Base-by-base conservation (phyloP, 2,797 vertebrate species). In the Setipinna tenuifilis region DNA sequence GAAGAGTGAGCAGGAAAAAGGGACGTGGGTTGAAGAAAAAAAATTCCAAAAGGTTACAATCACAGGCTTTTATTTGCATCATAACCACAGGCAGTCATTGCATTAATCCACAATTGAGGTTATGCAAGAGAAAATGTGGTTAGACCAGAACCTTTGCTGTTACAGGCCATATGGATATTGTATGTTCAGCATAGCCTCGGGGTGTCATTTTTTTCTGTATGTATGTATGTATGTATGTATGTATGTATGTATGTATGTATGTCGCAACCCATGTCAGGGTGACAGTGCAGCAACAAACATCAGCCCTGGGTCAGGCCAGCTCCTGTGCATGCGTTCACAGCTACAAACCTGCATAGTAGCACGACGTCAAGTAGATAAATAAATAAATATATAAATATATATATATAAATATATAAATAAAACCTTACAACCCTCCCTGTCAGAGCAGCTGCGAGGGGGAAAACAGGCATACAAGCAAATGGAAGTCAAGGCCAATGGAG, bases 401-500 rank as follows among this genome's bases (percentile, higher is more conserved):
- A 61, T 21, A 65, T 23, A 65, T 6, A 25, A 31, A 75, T 75
- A 75, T 35, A 75, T 41, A 75, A 75, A 75, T 41, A 41, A 78
- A 78, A 75, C 28, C 61, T 23, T 12, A 23, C 61, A 17, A 31
- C 71, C 71, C 35, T 1, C 17, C 35, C 71, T 78, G 71, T 78
- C 71, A 44, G 35, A 44, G 71, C 71, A 78, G 71, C 71, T 44
- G 71, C 19, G 35, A 41, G 35, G 16, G 25, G 28, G 84, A 83
- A 89, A 88, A 78, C 35, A n/a, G 71, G 35, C 71, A 87, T 90
- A 92, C 90, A 90, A 91, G 91, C 90, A 92, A 93, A 93, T 91
- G 93, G 71, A 91, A 93, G 90, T 88, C 90, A 90, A 89, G 75
- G 90, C 90, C 93, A 94, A 95, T 94, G 91, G 91, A 90, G 90